Base-by-base conservation (phyloP, 2,113 vertebrate species). In the Heliornis fulica region DNA sequence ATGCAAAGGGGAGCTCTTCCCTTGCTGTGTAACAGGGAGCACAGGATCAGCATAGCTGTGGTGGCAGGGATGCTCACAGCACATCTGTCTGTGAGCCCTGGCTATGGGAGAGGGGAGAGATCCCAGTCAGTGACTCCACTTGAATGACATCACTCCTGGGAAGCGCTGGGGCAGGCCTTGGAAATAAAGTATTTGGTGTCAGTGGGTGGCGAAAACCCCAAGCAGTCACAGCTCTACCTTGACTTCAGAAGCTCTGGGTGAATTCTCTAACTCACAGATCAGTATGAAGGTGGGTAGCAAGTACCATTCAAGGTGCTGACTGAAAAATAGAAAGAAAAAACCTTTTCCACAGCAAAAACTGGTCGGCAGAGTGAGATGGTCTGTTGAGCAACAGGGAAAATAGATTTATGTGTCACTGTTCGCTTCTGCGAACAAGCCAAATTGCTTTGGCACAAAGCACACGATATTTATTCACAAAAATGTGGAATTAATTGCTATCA, bases 401-500 rank as follows among this genome's bases (percentile, higher is more conserved):
- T 60, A 88, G 83, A 96, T 97, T 91, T 96, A 90, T 96, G 86
- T 88, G 90, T 95, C 85, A 57, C 90, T 80, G 80, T 79, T 74
- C 88, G 82, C 70, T 83, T 89, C 77, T 82, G 50, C 0, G 5
- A 93, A 90, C 54, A 74, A 94, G 96, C 93, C 93, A 94, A 90
- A 95, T 83, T 80, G n/a, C 64, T 96, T 81, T 97, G 90, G 96
- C 92, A 79, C 48, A 85, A 63, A 83, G 17, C 50, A 22, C 78
- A 90, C 13, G 1, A 92, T 94, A 95, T 89, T 94, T 96, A 93
- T 96, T 94, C 93, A 83, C 66, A 89, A 87, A 92, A 96, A 93
- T 93, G 85, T 96, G 92, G 92, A 74, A 96, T 96, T 96, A 96
- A 96, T 97, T 97, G 94, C 87, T 92, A 74, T 95, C 38, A 90